Evolutionary conservation across 2,888 invertebrate genomes (phyloP).

Genomic region (Diaprepes abbreviatus): DNA sequence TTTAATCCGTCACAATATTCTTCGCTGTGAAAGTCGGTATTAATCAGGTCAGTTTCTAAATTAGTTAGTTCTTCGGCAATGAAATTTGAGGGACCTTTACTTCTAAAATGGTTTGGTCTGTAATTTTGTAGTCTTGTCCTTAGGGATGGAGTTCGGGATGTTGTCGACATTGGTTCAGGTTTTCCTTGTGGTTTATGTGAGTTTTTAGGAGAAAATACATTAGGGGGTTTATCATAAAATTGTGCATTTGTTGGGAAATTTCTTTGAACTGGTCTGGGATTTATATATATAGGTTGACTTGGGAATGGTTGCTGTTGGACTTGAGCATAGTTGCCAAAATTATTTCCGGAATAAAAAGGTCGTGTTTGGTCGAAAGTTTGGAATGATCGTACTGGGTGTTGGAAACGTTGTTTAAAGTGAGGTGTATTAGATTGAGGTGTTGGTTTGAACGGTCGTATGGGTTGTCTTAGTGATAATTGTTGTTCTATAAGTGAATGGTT

Average conservation of each 20-base stretch:
- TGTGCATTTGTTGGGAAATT: conserved; percentile 30
- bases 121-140: neutral
- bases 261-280: conserved; percentile 32
- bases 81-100: conserved; percentile 6
- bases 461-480: neutral
- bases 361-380: neutral
- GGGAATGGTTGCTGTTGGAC: neutral
- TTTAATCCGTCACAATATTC: neutral
- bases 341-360: neutral
- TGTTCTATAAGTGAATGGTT: neutral
- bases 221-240: conserved; percentile 39
- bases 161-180: conserved; percentile 34
- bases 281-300: conserved; percentile 45
- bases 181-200: conserved; percentile 30
- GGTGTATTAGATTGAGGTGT: neutral
- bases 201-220: conserved; percentile 40
- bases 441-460: neutral
- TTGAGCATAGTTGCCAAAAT: neutral
- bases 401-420: neutral
- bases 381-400: neutral
- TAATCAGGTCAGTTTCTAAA: conserved; percentile 12
- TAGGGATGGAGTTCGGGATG: neutral
- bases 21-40: neutral
- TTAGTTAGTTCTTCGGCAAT: conserved; percentile 30
- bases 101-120: neutral